Conservation (phyloP, 1,140 invertebrate genomes). For the Papilio machaon region DNA sequence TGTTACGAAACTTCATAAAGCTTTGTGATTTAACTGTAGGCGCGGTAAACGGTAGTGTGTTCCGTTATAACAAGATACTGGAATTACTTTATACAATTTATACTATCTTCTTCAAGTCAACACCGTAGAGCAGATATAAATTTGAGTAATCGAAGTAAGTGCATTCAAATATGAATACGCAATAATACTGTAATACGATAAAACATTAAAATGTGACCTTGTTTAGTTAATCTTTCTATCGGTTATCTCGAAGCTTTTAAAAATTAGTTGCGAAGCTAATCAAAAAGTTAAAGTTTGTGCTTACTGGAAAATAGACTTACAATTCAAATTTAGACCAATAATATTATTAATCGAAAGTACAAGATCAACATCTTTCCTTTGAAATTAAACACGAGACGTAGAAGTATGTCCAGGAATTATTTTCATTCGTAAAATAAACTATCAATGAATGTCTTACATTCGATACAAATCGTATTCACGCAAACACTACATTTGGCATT, state of each 20-base stretch:
- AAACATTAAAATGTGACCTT: too few relatives aligned
- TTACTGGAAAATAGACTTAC: too few relatives aligned
- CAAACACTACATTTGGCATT: not conserved
- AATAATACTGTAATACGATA: not conserved
- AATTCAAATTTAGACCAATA: too few relatives aligned
- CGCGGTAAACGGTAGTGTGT: slow-evolving; percentile 5
- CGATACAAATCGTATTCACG: not conserved
- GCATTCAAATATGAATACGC: not conserved
- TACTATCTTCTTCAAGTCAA: not conserved
- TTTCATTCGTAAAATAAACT: not conserved
- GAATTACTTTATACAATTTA: slow-evolving; percentile 8
- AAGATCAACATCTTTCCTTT: too few relatives aligned
- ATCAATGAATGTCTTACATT: not conserved
- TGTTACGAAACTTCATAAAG: not conserved
- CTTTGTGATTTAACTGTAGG: slow-evolving; percentile 19
- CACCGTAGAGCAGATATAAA: not conserved
- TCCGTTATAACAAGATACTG: slow-evolving; percentile 22
- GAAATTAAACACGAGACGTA: too few relatives aligned
- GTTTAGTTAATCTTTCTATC: too few relatives aligned
- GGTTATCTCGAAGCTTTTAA: too few relatives aligned
- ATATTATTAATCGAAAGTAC: too few relatives aligned
- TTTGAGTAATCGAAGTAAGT: not conserved
- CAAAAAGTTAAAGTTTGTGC: too few relatives aligned
- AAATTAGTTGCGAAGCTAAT: too few relatives aligned
- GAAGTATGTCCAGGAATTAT: too few relatives aligned